phyloP scores from a whole-genome alignment of 2,888 invertebrate species.

The Ectemnius lituratus region DNA sequence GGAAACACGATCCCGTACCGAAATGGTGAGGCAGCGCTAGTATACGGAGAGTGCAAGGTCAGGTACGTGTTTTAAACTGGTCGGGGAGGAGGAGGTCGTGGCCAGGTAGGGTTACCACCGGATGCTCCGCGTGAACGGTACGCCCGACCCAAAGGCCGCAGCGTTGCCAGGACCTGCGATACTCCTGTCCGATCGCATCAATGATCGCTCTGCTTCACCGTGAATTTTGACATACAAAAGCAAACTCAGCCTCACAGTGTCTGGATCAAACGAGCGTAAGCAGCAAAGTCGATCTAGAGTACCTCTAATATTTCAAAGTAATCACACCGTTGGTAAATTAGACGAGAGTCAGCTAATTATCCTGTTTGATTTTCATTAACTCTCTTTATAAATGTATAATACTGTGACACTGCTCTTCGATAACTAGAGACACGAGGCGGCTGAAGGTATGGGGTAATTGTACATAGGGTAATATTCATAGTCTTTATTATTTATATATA shows the following conservation, averaged over 20 bases:
- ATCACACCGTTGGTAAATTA: too few relatives aligned
- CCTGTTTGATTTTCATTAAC: too few relatives aligned
- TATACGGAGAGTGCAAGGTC: constrained; percentile 39
- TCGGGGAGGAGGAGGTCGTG: constrained; percentile 44
- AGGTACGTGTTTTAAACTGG: constrained; percentile 53
- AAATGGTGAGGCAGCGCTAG: constrained; percentile 5
- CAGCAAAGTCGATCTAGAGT: constrained; percentile 31
- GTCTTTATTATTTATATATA: too few relatives aligned
- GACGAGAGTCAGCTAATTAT: too few relatives aligned
- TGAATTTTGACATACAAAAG: constrained; percentile 66
- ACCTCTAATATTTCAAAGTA: too few relatives aligned
- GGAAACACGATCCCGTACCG: constrained; percentile 31
- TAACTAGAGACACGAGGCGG: too few relatives aligned
- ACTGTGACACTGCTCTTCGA: too few relatives aligned
- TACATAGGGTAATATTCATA: too few relatives aligned
- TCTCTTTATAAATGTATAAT: too few relatives aligned
- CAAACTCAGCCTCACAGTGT: constrained; percentile 54
- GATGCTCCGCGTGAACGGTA: constrained; percentile 45
- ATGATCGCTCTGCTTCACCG: constrained; percentile 66
- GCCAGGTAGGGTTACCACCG: constrained; percentile 51
- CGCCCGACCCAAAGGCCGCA: constrained; percentile 52
- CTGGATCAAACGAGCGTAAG: constrained; percentile 28
- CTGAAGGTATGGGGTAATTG: too few relatives aligned
- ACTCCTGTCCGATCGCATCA: constrained; percentile 69
- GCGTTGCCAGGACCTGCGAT: constrained; percentile 61